Percentiles rank a stretch among this genome's conserved stretches.
These are phyloP conservation scores for Hydropotes inermis DNA, from an alignment of 2,113 vertebrate species.

Conservation along the genomic window DNA sequence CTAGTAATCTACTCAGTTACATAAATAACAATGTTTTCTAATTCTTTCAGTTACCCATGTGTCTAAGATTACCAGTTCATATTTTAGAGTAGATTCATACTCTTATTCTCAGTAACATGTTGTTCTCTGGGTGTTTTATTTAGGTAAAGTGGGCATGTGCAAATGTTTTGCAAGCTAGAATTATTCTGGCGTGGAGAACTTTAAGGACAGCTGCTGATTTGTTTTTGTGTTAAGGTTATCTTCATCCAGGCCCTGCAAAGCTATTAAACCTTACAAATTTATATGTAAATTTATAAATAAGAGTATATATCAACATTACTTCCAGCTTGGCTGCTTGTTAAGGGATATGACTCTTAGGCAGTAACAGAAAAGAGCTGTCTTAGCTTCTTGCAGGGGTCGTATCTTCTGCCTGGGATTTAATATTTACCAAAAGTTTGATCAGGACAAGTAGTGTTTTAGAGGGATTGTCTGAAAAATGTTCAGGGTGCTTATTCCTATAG, in stretches of 20 bases:
- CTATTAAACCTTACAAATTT: slow-evolving; percentile 5
- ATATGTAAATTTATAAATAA: not conserved
- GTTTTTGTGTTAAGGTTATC: slow-evolving; percentile 4
- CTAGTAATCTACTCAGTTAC: not conserved
- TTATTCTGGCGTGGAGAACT: not conserved
- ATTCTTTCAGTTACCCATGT: not conserved
- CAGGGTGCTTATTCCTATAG: not conserved
- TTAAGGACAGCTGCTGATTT: not conserved
- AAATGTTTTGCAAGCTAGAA: not conserved
- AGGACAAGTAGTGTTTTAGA: not conserved
- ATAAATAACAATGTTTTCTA: not conserved
- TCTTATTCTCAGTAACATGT: not conserved
- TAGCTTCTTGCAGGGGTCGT: not conserved
- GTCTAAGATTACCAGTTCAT: not conserved
- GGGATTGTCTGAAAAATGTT: not conserved
- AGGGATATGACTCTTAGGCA: not conserved
- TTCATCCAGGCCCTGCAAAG: not conserved
- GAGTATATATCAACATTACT: not conserved
- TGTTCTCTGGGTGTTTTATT: slow-evolving; percentile 1
- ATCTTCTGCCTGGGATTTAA: not conserved
- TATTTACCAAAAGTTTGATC: slow-evolving; percentile 6
- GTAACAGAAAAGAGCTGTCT: not conserved
- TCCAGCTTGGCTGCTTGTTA: not conserved
- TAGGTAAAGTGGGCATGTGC: not conserved
- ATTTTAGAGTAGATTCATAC: not conserved